Evolutionary conservation across 2,888 invertebrate species (phyloP), one percentile per base, ranked within the genome.

Genomic region (Drosophila peninsularis): DNA sequence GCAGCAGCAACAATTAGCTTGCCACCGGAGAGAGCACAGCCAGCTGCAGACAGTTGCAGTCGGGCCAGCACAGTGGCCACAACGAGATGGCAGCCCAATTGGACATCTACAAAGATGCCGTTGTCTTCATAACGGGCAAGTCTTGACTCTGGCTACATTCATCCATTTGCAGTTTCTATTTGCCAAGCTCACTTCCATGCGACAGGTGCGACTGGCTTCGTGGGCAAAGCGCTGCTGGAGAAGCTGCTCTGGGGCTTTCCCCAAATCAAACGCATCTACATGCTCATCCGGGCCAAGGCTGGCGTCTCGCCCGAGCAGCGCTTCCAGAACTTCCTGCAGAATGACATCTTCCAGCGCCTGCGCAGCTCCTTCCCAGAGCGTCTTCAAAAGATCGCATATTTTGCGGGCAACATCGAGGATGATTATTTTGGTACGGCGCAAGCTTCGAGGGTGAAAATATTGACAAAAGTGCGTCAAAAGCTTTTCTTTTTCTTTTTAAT

Each of bases 211-310:
- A 97, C 96, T 19, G 98, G 98, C n/a, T 98, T 98, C 91, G 94
- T 98, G 54, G 98, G 98, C 36, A 98, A 98, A 93, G 97, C 97
- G 0, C 93, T 99, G 3, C 93, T 99, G 68, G 99, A 99, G 93
- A 99, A 99, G 92, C 93, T 99, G 11, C 93, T 99, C 24, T 94
- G 98, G 89, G 95, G 96, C 58, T 98, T 98, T 91, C 95, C 96
- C 0, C 95, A 95, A 2, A 93, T 99, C 17, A 94, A 94, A 41
- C 94, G 94, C 11, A 95, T 99, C 58, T 98, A 96, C 90, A 92
- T 98, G 50, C 93, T 99, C 71, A 95, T 98, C 91, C 94, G 98
- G 68, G 93, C 94, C 0, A 96, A 96, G 90, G 92, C 95, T 68
- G 96, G 96, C 0, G 93, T 96, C 60, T 93, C 94, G 0, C 95